Evolutionary conservation across 2,888 invertebrate species (phyloP).

Genomic region (Arge pagana): DNA sequence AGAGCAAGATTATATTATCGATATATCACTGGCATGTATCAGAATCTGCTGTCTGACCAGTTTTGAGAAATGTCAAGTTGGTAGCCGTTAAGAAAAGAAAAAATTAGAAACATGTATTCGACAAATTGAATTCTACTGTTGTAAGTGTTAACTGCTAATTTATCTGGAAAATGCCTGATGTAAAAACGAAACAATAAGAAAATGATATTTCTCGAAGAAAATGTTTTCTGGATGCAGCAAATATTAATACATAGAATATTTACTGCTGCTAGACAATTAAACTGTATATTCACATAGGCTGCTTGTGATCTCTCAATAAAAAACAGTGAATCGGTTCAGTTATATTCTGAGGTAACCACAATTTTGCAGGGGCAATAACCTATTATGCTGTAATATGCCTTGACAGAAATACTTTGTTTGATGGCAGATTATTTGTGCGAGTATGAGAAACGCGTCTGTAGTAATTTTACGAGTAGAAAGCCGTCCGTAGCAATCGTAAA

Average conservation of each 20-base stretch:
- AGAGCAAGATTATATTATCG: constrained; percentile 38
- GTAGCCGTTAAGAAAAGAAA: constrained; percentile 24
- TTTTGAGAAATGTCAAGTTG: constrained; percentile 33
- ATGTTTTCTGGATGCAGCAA: constrained; percentile 6
- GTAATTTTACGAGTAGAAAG: constrained; percentile 2
- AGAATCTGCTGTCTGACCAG: constrained; percentile 29
- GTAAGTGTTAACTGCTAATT: constrained; percentile 3
- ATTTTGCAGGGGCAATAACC: neutral
- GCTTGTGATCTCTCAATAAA: constrained; percentile 10
- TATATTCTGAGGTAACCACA: constrained; percentile 27
- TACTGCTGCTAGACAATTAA: constrained; percentile 7
- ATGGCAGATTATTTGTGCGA: constrained; percentile 13
- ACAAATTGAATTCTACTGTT: constrained; percentile 4
- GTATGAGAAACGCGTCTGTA: neutral
- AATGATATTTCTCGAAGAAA: constrained; percentile 7
- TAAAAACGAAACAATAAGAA: constrained; percentile 6
- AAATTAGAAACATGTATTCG: constrained; percentile 14
- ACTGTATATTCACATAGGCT: constrained; percentile 14
- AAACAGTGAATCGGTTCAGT: constrained; percentile 27
- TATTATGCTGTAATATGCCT: constrained; percentile 2
- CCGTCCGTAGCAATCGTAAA: neutral
- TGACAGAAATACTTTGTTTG: constrained; percentile 19
- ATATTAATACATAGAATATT: constrained; percentile 16
- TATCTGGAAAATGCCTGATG: constrained; percentile 14
- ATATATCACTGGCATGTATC: constrained; percentile 35